Base-by-base conservation (phyloP, 2,888 invertebrate genomes). In the Diplazon laetatorius region DNA sequence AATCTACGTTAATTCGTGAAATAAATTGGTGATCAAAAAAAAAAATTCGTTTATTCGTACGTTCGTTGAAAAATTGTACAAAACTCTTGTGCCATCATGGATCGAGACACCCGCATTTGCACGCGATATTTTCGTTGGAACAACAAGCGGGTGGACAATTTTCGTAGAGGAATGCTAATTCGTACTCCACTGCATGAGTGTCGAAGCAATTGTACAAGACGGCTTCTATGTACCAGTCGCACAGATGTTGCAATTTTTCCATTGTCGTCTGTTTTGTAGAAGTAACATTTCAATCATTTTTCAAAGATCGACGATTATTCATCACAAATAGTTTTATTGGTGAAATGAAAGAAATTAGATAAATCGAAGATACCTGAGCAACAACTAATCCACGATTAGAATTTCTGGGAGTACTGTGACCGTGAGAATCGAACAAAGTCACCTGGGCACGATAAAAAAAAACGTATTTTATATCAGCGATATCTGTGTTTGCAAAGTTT, bases 341-440 rank as follows among this genome's bases (percentile, higher is more conserved):
- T 52, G 12, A 6, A 46, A 65, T 46, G 9, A 30, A 59, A 46
- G 20, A 12, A 14, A 20, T 30, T 2, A 30, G 30, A 30, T 30
- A 30, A 30, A 30, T 5, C 30, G 30, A 6, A 30, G n/a, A 30
- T 80, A 91, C 91, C 83, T 92, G 91, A 14, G 92, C 92, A 65
- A 93, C 88, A 16, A 92, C 91, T 59, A 93, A 91, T 65, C 93
- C 93, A 80, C 91, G 91, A 52, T 87, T 88, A 42, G 85, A 79
- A 80, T 92, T 91, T 80, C 88, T 73, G 2, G 57, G 20, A 50
- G 84, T 86, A 44, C 82, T 80, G 63, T 91, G 91, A 18, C 87
- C 91, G 82, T 93, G 93, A 0, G 93, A 92, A 86, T 93, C 93
- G 42, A 93, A 90, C 20, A 93, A 83, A 20, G 91, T 92, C 30